Percentiles rank a stretch among this genome's conserved stretches.
phyloP scores from a whole-genome alignment of 2,797 vertebrate genomes.

The Scomberomorus guttatus region DNA sequence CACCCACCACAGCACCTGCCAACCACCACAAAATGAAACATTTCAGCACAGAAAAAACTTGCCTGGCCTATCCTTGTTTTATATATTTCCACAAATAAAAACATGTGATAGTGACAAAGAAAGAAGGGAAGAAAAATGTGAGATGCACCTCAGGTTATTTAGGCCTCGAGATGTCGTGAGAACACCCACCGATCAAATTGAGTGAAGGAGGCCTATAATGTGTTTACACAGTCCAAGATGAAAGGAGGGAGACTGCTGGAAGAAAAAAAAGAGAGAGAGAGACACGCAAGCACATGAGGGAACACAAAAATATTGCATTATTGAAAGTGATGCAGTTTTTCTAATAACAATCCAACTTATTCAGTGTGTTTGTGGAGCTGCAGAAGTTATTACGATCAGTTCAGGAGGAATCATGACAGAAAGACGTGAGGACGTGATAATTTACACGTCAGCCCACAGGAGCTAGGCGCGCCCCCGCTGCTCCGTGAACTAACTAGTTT shows the following conservation, averaged over 20 bases:
- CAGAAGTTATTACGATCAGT: not conserved
- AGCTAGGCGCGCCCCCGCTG: constrained; percentile 40
- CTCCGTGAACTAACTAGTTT: constrained; percentile 40
- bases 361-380: not conserved
- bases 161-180: constrained; percentile 9
- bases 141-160: not conserved
- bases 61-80: not conserved
- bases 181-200: constrained; percentile 49
- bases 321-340: too few species aligned
- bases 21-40: not conserved
- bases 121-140: not conserved
- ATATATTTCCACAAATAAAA: not conserved
- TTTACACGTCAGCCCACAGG: constrained; percentile 58
- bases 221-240: constrained; percentile 16
- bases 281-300: not conserved
- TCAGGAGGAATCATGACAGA: not conserved
- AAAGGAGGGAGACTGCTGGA: constrained; percentile 13
- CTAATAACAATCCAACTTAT: not conserved
- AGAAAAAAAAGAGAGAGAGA: constrained; percentile 4
- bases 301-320: not conserved
- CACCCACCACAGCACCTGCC: not conserved
- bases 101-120: not conserved
- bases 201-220: constrained; percentile 19
- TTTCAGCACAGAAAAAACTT: not conserved
- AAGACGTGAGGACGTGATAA: not conserved